Evolutionary conservation across 2,797 vertebrate species (phyloP), one percentile per base, ranked within the genome.

Genomic region (Enteromius unitaeniatus): DNA sequence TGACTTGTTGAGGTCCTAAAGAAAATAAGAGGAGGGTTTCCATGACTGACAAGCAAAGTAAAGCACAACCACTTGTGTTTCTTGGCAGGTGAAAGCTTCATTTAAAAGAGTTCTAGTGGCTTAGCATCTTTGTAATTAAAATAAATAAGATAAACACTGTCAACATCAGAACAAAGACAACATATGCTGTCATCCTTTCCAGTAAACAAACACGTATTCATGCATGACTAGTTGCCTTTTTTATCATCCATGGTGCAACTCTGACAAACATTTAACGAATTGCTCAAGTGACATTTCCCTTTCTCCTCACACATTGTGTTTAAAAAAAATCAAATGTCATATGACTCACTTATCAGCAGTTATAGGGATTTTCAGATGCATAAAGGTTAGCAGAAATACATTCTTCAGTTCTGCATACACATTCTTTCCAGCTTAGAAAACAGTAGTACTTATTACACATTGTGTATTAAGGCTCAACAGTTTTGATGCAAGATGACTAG

Each of bases 161-260:
- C 78, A 79, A 6, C 47, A 69, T 42, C 34, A 69, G 26, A 70
- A 58, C 34, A n/a, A 28, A 70, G 37, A 34, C 51, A 69, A 42
- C 49, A 69, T 69, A 53, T 70, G 79, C 37, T 81, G 51, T 81
- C 49, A 60, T 45, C 78, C 23, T 47, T 58, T 47, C 6, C 51
- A 45, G 51, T 58, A 31, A 80, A 72, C 79, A 72, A 81, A 72
- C 68, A 47, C 19, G 58, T 70, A 42, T 72, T 72, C 37, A 72
- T 72, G 79, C 67, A 72, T 28, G 51, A 80, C 65, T 70, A 47
- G 40, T 60, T 34, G 68, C 37, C 26, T 42, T 81, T 53, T 47
- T 45, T 45, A 58, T 80, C 53, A 60, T 47, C 37, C 40, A 70
- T 58, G 23, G 31, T 60, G 40, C 37, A 26, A 45, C 79, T 70